Percentiles rank a stretch among this genome's conserved stretches.
Evolutionary conservation across 2,888 invertebrate genomes (phyloP).

Genomic region (Ceraclea dissimilis): DNA sequence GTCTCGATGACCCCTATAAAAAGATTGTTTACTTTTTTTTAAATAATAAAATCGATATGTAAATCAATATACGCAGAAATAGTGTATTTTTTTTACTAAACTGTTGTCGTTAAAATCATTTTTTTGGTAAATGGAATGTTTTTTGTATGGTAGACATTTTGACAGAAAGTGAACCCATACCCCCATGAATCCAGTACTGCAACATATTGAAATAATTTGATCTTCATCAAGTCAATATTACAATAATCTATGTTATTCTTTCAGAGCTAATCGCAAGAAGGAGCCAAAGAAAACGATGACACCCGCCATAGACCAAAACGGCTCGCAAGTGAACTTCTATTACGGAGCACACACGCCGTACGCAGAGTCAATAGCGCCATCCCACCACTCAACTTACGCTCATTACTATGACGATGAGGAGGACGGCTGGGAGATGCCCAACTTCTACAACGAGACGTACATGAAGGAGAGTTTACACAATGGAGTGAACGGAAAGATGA

Average conservation of each 20-base stretch:
- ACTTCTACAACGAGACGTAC: conserved; percentile 93
- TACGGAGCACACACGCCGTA: conserved; percentile 92
- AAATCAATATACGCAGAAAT: too few relatives aligned
- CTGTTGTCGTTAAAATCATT: too few relatives aligned
- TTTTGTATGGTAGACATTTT: too few relatives aligned
- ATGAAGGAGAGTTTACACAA: conserved; percentile 91
- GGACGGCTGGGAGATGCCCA: conserved; percentile 97
- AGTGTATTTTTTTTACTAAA: too few relatives aligned
- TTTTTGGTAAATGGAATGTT: too few relatives aligned
- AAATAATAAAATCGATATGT: too few relatives aligned
- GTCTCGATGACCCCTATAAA: too few relatives aligned
- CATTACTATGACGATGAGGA: conserved; percentile 95
- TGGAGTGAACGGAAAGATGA: conserved; percentile 80
- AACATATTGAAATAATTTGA: too few relatives aligned
- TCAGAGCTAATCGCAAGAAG: conserved; percentile 73
- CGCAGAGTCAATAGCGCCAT: conserved; percentile 91
- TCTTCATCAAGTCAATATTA: conserved; percentile 68
- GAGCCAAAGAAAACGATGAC: conserved; percentile 88
- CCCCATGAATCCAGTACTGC: too few relatives aligned
- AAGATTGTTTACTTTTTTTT: too few relatives aligned
- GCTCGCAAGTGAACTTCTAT: conserved; percentile 93
- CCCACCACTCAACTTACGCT: conserved; percentile 91
- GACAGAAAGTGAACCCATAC: too few relatives aligned
- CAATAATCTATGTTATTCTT: not conserved
- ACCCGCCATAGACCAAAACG: conserved; percentile 84